Percentiles rank a stretch among this genome's conserved stretches.
Conservation (phyloP, 2,888 invertebrate species). For the Gymnosoma rotundatum region DNA sequence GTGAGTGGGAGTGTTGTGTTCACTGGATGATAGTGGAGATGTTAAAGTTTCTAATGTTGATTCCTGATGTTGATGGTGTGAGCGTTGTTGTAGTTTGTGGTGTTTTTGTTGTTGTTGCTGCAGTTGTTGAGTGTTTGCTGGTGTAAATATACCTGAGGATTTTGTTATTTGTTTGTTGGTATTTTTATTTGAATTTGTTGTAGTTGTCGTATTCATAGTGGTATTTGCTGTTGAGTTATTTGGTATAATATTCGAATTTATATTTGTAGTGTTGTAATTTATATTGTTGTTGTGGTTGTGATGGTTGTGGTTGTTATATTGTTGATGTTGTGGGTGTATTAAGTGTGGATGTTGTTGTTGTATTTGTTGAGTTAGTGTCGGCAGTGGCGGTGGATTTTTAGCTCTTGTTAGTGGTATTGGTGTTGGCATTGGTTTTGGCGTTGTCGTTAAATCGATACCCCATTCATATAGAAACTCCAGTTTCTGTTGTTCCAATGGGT, state of each 20-base stretch:
- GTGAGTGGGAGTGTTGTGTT: slow-evolving; percentile 76
- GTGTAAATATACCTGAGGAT: slow-evolving; percentile 72
- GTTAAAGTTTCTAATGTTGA: slow-evolving; percentile 69
- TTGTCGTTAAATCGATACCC: slow-evolving; percentile 82
- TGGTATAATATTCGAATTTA: slow-evolving; percentile 52
- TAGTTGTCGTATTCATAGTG: slow-evolving; percentile 28
- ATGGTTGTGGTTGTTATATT: slow-evolving; percentile 49
- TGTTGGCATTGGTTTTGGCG: slow-evolving; percentile 81
- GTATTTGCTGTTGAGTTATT: slow-evolving; percentile 49
- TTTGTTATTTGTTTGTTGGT: slow-evolving; percentile 66
- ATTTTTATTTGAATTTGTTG: slow-evolving; percentile 36
- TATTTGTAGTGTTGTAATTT: slow-evolving; percentile 71
- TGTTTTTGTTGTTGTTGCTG: slow-evolving; percentile 69
- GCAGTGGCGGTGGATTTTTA: slow-evolving; percentile 83
- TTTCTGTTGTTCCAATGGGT: slow-evolving; percentile 81
- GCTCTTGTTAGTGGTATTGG: slow-evolving; percentile 80
- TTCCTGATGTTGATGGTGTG: slow-evolving; percentile 69
- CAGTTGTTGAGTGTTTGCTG: slow-evolving; percentile 71
- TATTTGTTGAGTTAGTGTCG: slow-evolving; percentile 72
- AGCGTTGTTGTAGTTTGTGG: slow-evolving; percentile 67
- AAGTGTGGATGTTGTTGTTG: slow-evolving; percentile 66
- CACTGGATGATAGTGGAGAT: slow-evolving; percentile 70
- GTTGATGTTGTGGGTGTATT: slow-evolving; percentile 61
- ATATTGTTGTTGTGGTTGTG: slow-evolving; percentile 59
- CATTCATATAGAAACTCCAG: slow-evolving; percentile 80